These are phyloP conservation scores for Platysteira castanea DNA, from an alignment of 2,113 vertebrate genomes.

Conservation along the genomic window DNA sequence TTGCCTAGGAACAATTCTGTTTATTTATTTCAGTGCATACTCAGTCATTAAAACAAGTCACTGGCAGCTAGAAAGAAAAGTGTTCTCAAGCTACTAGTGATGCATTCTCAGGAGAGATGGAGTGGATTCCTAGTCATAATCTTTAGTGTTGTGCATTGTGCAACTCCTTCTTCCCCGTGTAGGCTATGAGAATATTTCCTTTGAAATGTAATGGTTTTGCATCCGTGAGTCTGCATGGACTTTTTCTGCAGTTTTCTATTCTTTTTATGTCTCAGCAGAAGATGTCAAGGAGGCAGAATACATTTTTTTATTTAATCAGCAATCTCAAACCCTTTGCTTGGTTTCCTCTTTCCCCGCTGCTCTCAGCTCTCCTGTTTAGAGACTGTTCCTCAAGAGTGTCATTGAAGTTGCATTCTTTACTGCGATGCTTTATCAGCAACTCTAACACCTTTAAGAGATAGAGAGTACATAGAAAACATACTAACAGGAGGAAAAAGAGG, in stretches of 20 bases:
- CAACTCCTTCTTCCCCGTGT: not conserved
- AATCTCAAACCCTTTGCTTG: not conserved
- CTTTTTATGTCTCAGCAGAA: not conserved
- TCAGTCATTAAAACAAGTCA: not conserved
- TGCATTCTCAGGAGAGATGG: not conserved
- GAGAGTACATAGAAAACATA: not conserved
- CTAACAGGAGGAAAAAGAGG: not conserved
- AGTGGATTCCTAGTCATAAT: not conserved
- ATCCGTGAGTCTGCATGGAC: not conserved
- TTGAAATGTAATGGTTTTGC: not conserved
- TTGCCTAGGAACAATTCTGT: not conserved
- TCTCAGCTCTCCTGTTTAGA: not conserved
- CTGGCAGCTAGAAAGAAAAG: not conserved
- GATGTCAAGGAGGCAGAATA: not conserved
- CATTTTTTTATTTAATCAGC: not conserved
- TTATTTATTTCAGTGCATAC: not conserved
- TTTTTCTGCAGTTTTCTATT: not conserved
- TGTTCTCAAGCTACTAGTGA: not conserved
- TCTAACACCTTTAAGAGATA: not conserved
- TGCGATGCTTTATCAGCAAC: not conserved
- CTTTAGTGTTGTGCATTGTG: not conserved
- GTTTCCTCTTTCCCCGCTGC: not conserved
- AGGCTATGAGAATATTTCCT: not conserved
- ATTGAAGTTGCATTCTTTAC: not conserved
- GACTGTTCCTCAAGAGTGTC: not conserved